Evolutionary conservation across 1,140 invertebrate genomes (phyloP).

Genomic region (Stenopsyche tienmushanensis): DNA sequence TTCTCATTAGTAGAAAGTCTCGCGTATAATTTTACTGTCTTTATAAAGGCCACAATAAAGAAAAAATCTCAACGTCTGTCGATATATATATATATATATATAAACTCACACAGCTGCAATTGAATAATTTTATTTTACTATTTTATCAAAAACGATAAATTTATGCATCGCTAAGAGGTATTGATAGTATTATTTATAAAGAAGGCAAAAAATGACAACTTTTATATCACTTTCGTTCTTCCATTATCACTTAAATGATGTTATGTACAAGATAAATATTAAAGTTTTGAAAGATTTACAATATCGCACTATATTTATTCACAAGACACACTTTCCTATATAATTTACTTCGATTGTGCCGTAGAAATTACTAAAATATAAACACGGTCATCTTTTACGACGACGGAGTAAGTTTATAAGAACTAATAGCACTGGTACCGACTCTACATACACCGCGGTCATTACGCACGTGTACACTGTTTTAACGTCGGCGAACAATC

Average conservation of each 20-base stretch:
- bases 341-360: conserved; percentile 2
- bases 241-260: not conserved
- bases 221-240: not conserved
- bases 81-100: too few relatives aligned
- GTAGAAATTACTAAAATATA: not conserved
- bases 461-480: not conserved
- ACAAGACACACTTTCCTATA: conserved; percentile 3
- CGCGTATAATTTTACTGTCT: too few relatives aligned
- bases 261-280: not conserved
- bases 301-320: not conserved
- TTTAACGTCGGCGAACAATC: too few relatives aligned
- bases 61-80: too few relatives aligned
- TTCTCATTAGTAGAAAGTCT: too few relatives aligned
- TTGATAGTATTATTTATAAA: too few relatives aligned
- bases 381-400: not conserved
- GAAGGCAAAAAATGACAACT: too few relatives aligned
- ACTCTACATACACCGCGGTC: not conserved
- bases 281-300: not conserved
- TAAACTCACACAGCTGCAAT: too few relatives aligned
- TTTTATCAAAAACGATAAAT: too few relatives aligned
- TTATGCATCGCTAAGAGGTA: too few relatives aligned
- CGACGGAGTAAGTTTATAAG: not conserved
- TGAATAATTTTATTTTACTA: too few relatives aligned
- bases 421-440: conserved; percentile 15
- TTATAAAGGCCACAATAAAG: too few relatives aligned